These are phyloP conservation scores for Acanthaster planci DNA, from an alignment of 35 echinoderm and acorn worm genomes.

Conservation along the genomic window DNA sequence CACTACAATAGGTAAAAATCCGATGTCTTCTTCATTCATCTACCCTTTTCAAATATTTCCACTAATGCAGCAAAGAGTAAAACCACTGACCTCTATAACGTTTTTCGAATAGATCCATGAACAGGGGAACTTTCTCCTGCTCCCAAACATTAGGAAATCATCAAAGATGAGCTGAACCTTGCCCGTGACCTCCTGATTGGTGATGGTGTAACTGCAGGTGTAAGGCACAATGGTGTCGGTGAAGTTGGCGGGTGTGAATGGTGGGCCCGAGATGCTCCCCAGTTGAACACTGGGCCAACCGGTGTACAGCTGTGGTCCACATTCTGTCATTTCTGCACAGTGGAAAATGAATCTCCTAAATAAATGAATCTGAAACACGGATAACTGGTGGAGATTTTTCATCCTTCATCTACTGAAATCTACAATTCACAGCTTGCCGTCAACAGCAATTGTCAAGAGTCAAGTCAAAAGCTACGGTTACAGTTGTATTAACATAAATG, in stretches of 20 bases:
- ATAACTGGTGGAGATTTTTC: too few species aligned
- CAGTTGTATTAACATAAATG: background rate
- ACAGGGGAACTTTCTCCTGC: conserved; percentile 2
- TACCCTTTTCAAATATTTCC: background rate
- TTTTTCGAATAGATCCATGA: background rate
- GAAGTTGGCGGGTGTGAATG: background rate
- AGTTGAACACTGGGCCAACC: background rate
- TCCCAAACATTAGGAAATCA: conserved; percentile 37
- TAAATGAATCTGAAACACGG: too few species aligned
- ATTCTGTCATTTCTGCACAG: too few species aligned
- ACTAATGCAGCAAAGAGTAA: background rate
- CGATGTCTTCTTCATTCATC: background rate
- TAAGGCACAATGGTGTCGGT: conserved; percentile 1
- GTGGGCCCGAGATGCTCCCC: background rate
- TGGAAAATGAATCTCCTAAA: too few species aligned
- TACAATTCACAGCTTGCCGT: too few species aligned
- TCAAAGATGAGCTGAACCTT: conserved; percentile 40
- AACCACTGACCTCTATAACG: background rate
- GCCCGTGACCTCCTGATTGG: background rate
- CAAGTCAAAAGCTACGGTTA: too few species aligned
- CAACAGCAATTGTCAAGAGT: too few species aligned
- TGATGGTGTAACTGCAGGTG: conserved; percentile 31
- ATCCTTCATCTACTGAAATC: too few species aligned
- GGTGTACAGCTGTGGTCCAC: background rate
- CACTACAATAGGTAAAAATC: background rate